phyloP scores from a whole-genome alignment of 2,797 vertebrate genomes.

The Danio choprae region DNA sequence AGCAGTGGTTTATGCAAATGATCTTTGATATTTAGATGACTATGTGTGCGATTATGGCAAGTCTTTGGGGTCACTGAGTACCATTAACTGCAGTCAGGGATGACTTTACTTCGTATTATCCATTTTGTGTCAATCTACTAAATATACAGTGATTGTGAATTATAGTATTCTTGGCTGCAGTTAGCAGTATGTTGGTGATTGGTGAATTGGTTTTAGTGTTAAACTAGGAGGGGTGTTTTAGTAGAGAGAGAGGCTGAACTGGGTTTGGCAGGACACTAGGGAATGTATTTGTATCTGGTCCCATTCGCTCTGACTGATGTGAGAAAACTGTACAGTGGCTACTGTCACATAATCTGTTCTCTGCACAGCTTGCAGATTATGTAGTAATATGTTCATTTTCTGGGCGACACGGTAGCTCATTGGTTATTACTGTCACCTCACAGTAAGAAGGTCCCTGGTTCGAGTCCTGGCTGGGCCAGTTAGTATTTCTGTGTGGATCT shows the following conservation, averaged over 20 bases:
- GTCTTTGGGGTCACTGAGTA: not conserved
- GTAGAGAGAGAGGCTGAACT: constrained; percentile 23
- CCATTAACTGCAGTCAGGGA: not conserved
- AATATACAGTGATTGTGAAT: not conserved
- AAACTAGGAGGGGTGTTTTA: not conserved
- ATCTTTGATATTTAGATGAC: not conserved
- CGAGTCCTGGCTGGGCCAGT: too few species aligned
- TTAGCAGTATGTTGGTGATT: not conserved
- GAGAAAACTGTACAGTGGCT: constrained; percentile 18
- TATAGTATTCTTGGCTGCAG: not conserved
- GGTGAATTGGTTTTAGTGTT: not conserved
- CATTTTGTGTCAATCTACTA: not conserved
- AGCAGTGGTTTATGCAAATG: constrained; percentile 4
- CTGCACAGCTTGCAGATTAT: not conserved
- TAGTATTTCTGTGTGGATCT: too few species aligned
- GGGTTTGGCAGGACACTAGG: constrained; percentile 16
- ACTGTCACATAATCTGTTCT: constrained; percentile 28
- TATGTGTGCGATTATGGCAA: not conserved
- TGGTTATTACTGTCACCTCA: too few species aligned
- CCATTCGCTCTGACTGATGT: constrained; percentile 39
- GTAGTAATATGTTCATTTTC: too few species aligned
- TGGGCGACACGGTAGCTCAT: too few species aligned
- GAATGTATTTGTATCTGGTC: constrained; percentile 40
- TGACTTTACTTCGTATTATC: not conserved
- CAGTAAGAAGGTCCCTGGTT: too few species aligned